Conservation (phyloP, 2,113 vertebrate species). For the Leucopsar rothschildi region DNA sequence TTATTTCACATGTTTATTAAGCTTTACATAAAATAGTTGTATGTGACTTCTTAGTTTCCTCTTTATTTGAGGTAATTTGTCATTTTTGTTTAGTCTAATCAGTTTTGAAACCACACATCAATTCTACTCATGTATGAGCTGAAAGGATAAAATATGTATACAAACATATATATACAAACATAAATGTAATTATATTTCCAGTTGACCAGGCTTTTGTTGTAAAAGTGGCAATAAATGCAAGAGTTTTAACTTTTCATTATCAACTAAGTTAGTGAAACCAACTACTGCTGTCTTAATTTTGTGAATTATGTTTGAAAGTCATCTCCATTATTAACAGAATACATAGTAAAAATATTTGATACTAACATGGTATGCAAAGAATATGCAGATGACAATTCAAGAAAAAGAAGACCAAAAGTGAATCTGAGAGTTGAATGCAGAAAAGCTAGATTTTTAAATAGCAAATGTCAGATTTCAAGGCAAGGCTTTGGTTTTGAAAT, state of each 20-base stretch:
- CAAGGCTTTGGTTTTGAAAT: background rate
- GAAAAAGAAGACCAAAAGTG: background rate
- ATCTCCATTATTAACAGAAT: background rate
- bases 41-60: background rate
- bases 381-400: background rate
- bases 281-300: background rate
- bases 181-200: background rate
- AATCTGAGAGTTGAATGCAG: background rate
- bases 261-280: background rate
- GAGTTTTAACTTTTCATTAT: background rate
- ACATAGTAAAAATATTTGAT: background rate
- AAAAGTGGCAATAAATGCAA: background rate
- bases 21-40: background rate
- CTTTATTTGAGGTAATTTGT: background rate
- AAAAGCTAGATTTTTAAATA: background rate
- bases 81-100: background rate
- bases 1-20: background rate
- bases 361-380: background rate
- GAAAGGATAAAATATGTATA: background rate
- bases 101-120: background rate
- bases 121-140: background rate
- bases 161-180: background rate
- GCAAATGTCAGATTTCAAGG: background rate
- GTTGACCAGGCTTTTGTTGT: background rate
- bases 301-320: background rate